These are phyloP conservation scores for Eremobia ochroleuca DNA, from an alignment of 2,888 invertebrate species.

Conservation along the genomic window DNA sequence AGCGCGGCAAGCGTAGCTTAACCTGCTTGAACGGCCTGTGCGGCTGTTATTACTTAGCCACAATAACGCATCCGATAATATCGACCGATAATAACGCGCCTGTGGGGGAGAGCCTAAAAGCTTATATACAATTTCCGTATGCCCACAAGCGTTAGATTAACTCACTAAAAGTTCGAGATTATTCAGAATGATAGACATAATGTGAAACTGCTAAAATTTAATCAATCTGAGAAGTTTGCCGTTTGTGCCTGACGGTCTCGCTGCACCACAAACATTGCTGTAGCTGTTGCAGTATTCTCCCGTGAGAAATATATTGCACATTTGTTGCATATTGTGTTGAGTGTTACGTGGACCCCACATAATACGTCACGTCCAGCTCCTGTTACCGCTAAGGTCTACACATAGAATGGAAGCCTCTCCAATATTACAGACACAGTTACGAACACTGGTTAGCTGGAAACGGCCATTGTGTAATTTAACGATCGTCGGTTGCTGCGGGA, in stretches of 20 bases:
- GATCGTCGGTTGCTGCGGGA: background rate
- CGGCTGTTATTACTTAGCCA: no score
- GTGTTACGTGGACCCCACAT: constrained; percentile 75
- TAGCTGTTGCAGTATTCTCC: constrained; percentile 55
- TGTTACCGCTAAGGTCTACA: constrained; percentile 74
- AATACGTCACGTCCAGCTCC: constrained; percentile 79
- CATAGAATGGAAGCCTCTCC: constrained; percentile 75
- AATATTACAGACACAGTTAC: constrained; percentile 72
- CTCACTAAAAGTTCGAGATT: constrained; percentile 16
- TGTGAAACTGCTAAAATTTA: constrained; percentile 50
- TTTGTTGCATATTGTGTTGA: constrained; percentile 80
- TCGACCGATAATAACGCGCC: background rate
- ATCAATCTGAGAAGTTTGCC: constrained; percentile 61
- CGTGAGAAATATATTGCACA: constrained; percentile 72
- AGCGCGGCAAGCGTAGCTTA: no score
- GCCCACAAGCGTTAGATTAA: constrained; percentile 22
- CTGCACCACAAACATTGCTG: constrained; percentile 57
- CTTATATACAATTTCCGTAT: constrained; percentile 10
- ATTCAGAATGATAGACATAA: constrained; percentile 23
- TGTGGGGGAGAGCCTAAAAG: background rate
- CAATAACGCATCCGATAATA: background rate
- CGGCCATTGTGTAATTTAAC: constrained; percentile 41
- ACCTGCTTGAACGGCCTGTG: no score
- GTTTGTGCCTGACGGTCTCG: constrained; percentile 46
- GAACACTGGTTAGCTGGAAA: constrained; percentile 71